Evolutionary conservation across 2,113 vertebrate genomes (phyloP), one percentile per base, ranked within the genome.

Genomic region (Corythoichthys haematopterus): DNA sequence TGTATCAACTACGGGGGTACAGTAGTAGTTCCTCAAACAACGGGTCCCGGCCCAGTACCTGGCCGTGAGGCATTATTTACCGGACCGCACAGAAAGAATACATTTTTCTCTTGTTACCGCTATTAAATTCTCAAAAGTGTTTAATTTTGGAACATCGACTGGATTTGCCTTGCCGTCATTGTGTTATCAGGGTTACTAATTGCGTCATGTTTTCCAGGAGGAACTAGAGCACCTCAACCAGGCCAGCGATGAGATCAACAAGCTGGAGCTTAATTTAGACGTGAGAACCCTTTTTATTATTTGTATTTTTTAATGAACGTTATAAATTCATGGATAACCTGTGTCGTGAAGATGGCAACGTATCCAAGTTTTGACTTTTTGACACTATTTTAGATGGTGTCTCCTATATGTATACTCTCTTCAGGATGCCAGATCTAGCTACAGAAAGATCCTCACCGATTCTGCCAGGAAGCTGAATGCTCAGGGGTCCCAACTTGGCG

Each of bases 211-310:
- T 56, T 61, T 45, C 16, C 87, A 97, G 95, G 94, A 94, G 69
- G 95, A 97, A 74, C 86, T 97, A 72, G 95, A 97, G 57, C 94
- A 95, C 11, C 88, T 97, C 68, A 97, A 97, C 86, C 93, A 95
- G 86, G 94, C 95, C 79, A 95, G 94, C 0, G 93, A 93, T 57
- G 93, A 96, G 80, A 97, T 97, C 77, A 97, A 97, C 83, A 91
- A 89, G 37, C 91, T 95, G 88, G 95, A 97, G 76, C 91, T 97
- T 15, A 93, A 94, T 84, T 81, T 96, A 74, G 94, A 97, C 11
- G 95, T 96, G 81, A 94, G 95, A 84, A 14, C 38, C 20, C 20
- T 28, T 28, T 28, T 28, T 28, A 28, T 28, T 28, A 28, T 28
- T 28, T 28, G 20, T 28, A 10, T 7, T 68, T 37, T 61, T 43